Base-by-base conservation (phyloP, 1,140 invertebrate species). In the Zaprionus camerounensis region DNA sequence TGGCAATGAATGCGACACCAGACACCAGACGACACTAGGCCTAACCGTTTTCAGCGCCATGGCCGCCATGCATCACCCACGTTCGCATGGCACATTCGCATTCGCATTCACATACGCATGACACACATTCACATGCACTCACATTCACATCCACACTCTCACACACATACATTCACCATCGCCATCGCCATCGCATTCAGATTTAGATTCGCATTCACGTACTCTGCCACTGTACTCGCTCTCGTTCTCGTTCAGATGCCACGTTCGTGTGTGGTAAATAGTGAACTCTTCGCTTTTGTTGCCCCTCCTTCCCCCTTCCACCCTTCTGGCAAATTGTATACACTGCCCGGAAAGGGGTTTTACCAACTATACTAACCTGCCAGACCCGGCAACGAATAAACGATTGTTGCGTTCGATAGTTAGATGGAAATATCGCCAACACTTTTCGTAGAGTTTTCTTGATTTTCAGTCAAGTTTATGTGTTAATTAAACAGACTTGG, bases 1-100 rank as follows among this genome's bases (percentile, higher is more conserved):
- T 90, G 78, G 84, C 78, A 84, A 90, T 88, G 84, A 88, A 88
- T 88, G 84, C 85, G 85, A 88, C 84, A 87, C 83, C 75, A 84
- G 82, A 84, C 46, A 51, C 46, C 46, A 24, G 17, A 51, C 46
- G 20, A 51, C 72, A 70, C 78, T 66, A 80, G 84, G 72, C 78
- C 81, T 73, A 61, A 78, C 71, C 64, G 81, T 84, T 87, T 88
- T 84, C 84, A 84, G 74, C 84, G 71, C 84, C 84, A 80, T 80
- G 72, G 46, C 78, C 69, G 79, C 59, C 80, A 82, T 82, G 85
- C 84, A 78, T 88, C 84, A 88, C 65, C 68, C 70, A 73, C 63
- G 53, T 63, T 63, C 31, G 20, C 41, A 61, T 36, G 20, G 44
- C 75, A 49, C 46, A 28, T 57, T 24, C 64, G 6, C 64, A 56